Evolutionary conservation across 2,113 vertebrate species (phyloP).

Genomic region (Ailurus styani): DNA sequence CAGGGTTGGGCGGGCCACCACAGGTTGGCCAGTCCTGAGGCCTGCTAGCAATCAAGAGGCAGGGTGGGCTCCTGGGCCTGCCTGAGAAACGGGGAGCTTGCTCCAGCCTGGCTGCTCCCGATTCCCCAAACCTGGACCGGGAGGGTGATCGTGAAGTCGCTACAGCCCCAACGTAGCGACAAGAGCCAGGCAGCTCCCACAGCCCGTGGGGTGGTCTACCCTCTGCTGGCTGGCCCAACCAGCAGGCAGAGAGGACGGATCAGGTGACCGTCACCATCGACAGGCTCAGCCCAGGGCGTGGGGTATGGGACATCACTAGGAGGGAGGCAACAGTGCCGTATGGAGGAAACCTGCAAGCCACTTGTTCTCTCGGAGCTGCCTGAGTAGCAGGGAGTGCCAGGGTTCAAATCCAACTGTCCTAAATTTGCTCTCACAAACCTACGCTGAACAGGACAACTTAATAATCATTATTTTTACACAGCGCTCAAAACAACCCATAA

Average conservation of each 20-base stretch:
- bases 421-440: neutral
- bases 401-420: neutral
- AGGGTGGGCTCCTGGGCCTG: neutral
- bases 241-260: neutral
- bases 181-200: neutral
- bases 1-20: conserved; percentile 27
- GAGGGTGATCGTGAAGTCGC: neutral
- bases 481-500: neutral
- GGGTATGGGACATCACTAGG: neutral
- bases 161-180: fast-evolving
- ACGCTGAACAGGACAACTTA: fast-evolving
- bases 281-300: neutral
- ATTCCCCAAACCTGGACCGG: neutral
- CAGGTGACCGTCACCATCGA: fast-evolving
- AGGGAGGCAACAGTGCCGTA: neutral
- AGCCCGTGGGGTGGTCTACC: neutral
- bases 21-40: neutral
- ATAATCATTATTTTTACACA: neutral
- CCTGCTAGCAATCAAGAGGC: conserved; percentile 63
- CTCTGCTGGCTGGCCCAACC: neutral
- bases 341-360: neutral
- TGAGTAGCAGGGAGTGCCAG: fast-evolving
- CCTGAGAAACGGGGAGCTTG: neutral
- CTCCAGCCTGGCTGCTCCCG: neutral
- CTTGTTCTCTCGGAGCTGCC: neutral